These are phyloP conservation scores for Brachyalestes nurse DNA, from an alignment of 2,797 vertebrate genomes.

Conservation along the genomic window DNA sequence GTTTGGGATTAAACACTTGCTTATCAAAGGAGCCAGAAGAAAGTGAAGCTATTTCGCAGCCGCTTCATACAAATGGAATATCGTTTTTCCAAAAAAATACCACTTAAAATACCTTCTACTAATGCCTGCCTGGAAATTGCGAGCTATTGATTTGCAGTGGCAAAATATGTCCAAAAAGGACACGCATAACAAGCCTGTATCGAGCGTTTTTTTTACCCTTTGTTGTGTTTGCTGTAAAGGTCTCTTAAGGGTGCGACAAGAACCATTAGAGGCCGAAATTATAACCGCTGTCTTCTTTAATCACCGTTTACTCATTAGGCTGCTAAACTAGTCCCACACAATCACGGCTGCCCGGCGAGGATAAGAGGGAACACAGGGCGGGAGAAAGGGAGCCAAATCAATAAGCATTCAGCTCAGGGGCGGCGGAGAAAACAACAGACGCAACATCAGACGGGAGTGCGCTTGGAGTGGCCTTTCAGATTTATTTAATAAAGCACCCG, in stretches of 20 bases:
- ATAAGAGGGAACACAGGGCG: conserved; percentile 41
- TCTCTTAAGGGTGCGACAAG: conserved; percentile 1
- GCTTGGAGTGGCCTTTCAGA: conserved; percentile 47
- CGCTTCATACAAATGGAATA: conserved; percentile 27
- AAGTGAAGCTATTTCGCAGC: conserved; percentile 64
- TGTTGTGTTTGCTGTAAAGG: not conserved
- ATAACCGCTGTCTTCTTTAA: conserved; percentile 37
- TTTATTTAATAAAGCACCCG: conserved; percentile 64
- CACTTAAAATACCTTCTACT: not conserved
- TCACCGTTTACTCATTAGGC: conserved; percentile 43
- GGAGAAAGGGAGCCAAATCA: conserved; percentile 61
- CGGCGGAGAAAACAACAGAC: conserved; percentile 52
- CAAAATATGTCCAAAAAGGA: not conserved
- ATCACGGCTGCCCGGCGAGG: conserved; percentile 29
- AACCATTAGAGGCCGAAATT: conserved; percentile 26
- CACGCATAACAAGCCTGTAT: not conserved
- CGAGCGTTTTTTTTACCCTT: not conserved
- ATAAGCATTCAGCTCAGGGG: conserved; percentile 64
- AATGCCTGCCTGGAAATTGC: not conserved
- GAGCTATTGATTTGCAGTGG: not conserved
- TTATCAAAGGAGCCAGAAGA: conserved; percentile 70
- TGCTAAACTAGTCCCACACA: conserved; percentile 31
- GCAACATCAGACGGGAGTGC: conserved; percentile 15
- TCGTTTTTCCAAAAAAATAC: conserved; percentile 5
- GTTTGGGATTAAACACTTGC: conserved; percentile 73